Evolutionary conservation across 2,797 vertebrate genomes (phyloP).

Genomic region (Siniperca undulata): DNA sequence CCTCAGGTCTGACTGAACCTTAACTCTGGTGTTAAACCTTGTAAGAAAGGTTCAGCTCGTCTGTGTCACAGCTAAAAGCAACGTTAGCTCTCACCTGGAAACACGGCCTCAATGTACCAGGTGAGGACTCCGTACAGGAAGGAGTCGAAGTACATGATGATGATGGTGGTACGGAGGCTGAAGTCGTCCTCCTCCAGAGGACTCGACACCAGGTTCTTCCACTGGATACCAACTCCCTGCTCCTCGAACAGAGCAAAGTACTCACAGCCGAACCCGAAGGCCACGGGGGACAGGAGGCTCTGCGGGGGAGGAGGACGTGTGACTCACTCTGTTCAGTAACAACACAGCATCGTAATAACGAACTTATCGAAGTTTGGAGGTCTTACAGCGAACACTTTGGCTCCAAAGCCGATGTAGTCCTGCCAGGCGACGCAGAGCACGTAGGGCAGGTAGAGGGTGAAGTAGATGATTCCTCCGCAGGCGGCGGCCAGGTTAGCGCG

Average conservation of each 20-base stretch:
- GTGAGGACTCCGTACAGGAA: slow-evolving; percentile 94
- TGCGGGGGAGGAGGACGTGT: slow-evolving; percentile 59
- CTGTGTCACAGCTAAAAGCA: background rate
- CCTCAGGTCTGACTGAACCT: background rate
- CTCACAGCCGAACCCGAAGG: slow-evolving; percentile 96
- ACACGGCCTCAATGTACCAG: slow-evolving; percentile 97
- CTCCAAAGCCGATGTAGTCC: slow-evolving; percentile 90
- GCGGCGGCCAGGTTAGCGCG: slow-evolving; percentile 95
- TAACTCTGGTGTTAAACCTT: background rate
- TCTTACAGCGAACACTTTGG: slow-evolving; percentile 93
- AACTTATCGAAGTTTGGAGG: accelerated
- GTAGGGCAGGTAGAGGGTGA: slow-evolving; percentile 94
- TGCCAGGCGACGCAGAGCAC: slow-evolving; percentile 97
- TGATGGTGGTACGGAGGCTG: slow-evolving; percentile 91
- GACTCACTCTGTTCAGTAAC: slow-evolving; percentile 16
- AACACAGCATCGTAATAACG: background rate
- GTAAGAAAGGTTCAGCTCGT: background rate
- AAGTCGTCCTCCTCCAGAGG: slow-evolving; percentile 92
- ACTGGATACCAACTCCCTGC: slow-evolving; percentile 96
- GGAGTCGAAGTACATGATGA: slow-evolving; percentile 93
- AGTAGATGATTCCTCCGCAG: slow-evolving; percentile 97
- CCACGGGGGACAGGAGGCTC: slow-evolving; percentile 96
- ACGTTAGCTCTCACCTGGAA: slow-evolving; percentile 88
- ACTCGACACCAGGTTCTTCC: slow-evolving; percentile 93
- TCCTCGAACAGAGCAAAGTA: slow-evolving; percentile 97